A percentile compares a stretch with the other conserved stretches of the same genome.
Evolutionary conservation across 2,888 invertebrate species (phyloP).

Genomic region (Pedicia rivosa): DNA sequence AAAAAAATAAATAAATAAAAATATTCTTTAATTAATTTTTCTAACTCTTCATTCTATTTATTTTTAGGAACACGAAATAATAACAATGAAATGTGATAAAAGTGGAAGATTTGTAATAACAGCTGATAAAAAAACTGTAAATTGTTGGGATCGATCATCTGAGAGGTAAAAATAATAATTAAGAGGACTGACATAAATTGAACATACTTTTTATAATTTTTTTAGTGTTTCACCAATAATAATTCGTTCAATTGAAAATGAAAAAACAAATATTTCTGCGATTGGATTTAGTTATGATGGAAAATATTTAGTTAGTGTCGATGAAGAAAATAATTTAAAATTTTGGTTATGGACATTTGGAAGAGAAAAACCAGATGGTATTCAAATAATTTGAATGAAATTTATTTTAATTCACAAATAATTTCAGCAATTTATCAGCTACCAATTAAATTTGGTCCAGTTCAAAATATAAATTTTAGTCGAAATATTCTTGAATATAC

Average conservation of each 20-base stretch:
- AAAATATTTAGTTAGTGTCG: constrained; percentile 18
- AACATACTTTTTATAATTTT: neutral
- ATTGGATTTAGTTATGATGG: constrained; percentile 6
- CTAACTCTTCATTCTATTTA: no score
- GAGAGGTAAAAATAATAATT: neutral
- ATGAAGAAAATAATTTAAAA: constrained; percentile 30
- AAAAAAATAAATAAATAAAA: neutral
- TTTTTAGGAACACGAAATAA: constrained; percentile 1
- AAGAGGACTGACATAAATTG: neutral
- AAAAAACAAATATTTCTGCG: neutral
- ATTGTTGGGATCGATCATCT: constrained; percentile 8
- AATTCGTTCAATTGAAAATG: neutral
- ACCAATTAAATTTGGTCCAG: constrained; percentile 7
- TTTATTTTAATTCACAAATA: neutral
- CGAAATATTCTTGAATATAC: constrained; percentile 5
- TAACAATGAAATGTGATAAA: constrained; percentile 1
- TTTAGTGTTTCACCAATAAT: neutral
- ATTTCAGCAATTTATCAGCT: constrained; percentile 6
- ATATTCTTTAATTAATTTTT: neutral
- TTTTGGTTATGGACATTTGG: constrained; percentile 49
- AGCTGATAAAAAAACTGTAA: constrained; percentile 4
- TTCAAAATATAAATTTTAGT: constrained; percentile 10
- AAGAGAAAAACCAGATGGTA: constrained; percentile 37
- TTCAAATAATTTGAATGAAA: constrained; percentile 5
- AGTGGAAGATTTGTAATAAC: constrained; percentile 8